These are phyloP conservation scores for Porites lutea DNA, from an alignment of 64 coral and sea anemone genomes.

Conservation along the genomic window DNA sequence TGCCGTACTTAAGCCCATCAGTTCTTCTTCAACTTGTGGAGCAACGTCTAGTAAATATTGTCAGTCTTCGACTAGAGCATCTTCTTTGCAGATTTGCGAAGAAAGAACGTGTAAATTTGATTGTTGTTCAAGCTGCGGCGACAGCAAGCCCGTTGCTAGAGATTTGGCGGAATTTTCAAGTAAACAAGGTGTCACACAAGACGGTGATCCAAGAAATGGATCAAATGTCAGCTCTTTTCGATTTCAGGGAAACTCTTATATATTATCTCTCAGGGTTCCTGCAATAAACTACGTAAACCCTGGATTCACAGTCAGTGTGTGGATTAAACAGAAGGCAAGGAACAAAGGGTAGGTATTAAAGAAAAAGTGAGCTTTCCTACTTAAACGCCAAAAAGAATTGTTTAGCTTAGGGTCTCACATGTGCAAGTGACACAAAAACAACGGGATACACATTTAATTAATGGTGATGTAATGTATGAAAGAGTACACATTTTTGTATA, in stretches of 20 bases:
- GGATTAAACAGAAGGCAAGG: constrained; percentile 84
- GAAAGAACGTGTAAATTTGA: constrained; percentile 76
- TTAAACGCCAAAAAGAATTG: too few relatives aligned
- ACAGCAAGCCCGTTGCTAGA: constrained; percentile 25
- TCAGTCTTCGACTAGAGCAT: constrained; percentile 7
- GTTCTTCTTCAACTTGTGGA: constrained; percentile 88
- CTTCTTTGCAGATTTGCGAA: constrained; percentile 69
- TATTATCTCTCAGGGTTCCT: constrained; percentile 56
- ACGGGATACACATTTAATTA: too few relatives aligned
- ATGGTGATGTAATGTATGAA: too few relatives aligned
- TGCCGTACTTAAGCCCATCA: constrained; percentile 73
- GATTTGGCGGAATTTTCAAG: constrained; percentile 29
- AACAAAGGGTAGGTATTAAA: constrained; percentile 84
- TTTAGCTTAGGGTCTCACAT: too few relatives aligned
- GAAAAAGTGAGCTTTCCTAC: too few relatives aligned
- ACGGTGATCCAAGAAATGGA: constrained; percentile 80
- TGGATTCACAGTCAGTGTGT: constrained; percentile 82
- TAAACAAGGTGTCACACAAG: constrained; percentile 20
- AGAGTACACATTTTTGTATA: too few relatives aligned
- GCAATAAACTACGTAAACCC: constrained; percentile 40
- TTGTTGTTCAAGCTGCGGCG: constrained; percentile 74
- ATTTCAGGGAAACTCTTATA: constrained; percentile 73
- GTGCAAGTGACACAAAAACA: too few relatives aligned
- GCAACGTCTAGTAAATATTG: constrained; percentile 64
- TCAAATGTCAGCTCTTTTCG: constrained; percentile 59